These are phyloP conservation scores for Drosophila willistoni DNA, from an alignment of 1,140 invertebrate genomes.

Conservation along the genomic window DNA sequence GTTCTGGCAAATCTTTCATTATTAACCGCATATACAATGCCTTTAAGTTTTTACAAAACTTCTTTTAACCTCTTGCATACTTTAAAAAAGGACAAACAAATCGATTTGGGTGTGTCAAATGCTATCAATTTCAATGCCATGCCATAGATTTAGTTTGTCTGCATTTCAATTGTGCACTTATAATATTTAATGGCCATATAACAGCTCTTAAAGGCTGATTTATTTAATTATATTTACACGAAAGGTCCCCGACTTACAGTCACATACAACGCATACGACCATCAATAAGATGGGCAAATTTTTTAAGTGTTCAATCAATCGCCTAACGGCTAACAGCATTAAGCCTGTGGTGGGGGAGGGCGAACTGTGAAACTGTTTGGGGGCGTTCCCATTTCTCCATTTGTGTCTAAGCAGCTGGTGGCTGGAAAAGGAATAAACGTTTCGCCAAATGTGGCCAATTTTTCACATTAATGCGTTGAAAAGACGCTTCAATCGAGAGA, in stretches of 20 bases:
- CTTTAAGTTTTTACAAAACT: too few relatives aligned
- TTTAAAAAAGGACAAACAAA: not conserved
- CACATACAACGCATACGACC: not conserved
- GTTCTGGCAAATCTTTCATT: too few relatives aligned
- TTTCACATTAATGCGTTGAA: slow-evolving; percentile 39
- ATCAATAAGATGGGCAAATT: not conserved
- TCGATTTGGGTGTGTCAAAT: slow-evolving; percentile 15
- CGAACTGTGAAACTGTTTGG: not conserved
- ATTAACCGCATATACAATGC: too few relatives aligned
- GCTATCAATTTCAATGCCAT: not conserved
- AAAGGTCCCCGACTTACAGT: not conserved
- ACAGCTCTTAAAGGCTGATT: slow-evolving; percentile 23
- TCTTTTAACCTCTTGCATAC: too few relatives aligned
- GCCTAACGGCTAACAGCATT: slow-evolving; percentile 34
- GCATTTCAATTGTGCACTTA: slow-evolving; percentile 11
- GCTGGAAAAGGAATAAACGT: slow-evolving; percentile 32
- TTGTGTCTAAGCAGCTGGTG: not conserved
- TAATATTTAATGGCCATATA: slow-evolving; percentile 4
- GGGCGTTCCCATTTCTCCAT: not conserved
- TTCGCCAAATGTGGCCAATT: slow-evolving; percentile 52
- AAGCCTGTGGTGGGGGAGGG: not conserved
- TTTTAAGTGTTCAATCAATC: slow-evolving; percentile 38
- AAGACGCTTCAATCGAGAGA: slow-evolving; percentile 24
- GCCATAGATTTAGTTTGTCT: not conserved
- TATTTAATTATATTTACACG: slow-evolving; percentile 31